These are phyloP conservation scores for Rhopalosiphum padi DNA, from an alignment of 1,140 invertebrate genomes.

Conservation along the genomic window DNA sequence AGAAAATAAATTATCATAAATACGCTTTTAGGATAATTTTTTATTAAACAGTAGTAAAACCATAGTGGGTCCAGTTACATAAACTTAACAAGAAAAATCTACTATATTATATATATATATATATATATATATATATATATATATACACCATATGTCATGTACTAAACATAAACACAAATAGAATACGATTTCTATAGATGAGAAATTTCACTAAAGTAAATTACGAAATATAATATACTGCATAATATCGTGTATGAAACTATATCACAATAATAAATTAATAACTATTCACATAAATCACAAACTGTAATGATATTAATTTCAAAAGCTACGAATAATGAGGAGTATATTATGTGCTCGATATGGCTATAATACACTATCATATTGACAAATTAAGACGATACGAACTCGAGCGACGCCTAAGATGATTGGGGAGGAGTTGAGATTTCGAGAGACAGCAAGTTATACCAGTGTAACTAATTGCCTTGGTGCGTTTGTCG, in stretches of 20 bases:
- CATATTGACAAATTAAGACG: conserved; percentile 14
- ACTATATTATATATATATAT: not conserved
- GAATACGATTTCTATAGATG: not conserved
- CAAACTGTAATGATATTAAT: not conserved
- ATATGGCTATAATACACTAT: not conserved
- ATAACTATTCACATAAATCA: conserved; percentile 6
- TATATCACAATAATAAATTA: not conserved
- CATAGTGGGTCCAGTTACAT: not conserved
- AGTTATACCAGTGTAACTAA: not conserved
- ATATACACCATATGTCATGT: not conserved
- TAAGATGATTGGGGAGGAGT: not conserved
- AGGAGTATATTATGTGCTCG: not conserved
- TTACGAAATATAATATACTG: not conserved
- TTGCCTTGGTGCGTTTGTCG: not conserved
- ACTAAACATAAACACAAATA: not conserved
- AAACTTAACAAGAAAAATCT: not conserved
- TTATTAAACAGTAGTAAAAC: not conserved
- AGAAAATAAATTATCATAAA: conserved; percentile 34
- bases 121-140: not conserved
- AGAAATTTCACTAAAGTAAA: not conserved
- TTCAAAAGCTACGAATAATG: not conserved
- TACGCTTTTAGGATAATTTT: conserved; percentile 22
- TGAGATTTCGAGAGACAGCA: not conserved
- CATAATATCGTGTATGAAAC: too few relatives aligned
- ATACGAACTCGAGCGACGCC: not conserved